phyloP scores from a whole-genome alignment of 2,797 vertebrate genomes.

The Enteromius unitaeniatus region DNA sequence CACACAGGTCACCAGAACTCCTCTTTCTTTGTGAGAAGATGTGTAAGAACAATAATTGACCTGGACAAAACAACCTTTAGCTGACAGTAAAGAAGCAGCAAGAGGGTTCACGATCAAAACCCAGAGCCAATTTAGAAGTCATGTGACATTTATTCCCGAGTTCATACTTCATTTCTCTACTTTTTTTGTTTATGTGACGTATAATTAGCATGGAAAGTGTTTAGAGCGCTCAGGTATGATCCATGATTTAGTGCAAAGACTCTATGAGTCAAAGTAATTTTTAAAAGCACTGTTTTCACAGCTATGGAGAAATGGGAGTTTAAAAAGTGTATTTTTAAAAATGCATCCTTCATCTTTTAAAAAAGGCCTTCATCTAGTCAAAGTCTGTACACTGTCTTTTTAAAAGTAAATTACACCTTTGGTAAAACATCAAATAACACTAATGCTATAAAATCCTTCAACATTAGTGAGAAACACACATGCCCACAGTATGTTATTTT shows the following conservation, averaged over 20 bases:
- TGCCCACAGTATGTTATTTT: constrained; percentile 12
- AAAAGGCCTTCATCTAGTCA: constrained; percentile 30
- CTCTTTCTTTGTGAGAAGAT: constrained; percentile 37
- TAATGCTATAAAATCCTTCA: background rate
- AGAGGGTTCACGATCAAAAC: constrained; percentile 39
- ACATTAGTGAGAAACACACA: constrained; percentile 10
- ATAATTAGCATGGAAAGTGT: constrained; percentile 28
- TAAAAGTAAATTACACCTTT: constrained; percentile 42
- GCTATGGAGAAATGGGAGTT: background rate
- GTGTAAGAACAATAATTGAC: constrained; percentile 9
- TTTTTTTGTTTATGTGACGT: constrained; percentile 25
- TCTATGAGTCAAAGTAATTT: constrained; percentile 35
- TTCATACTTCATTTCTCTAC: constrained; percentile 45
- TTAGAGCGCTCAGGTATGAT: constrained; percentile 4
- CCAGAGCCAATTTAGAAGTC: constrained; percentile 42
- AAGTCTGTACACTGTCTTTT: constrained; percentile 3
- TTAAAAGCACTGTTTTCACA: constrained; percentile 24
- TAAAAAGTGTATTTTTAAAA: constrained; percentile 5
- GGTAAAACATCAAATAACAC: constrained; percentile 46
- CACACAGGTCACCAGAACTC: constrained; percentile 13
- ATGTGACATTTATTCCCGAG: constrained; percentile 16
- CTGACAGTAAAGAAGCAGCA: constrained; percentile 10
- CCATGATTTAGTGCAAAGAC: constrained; percentile 59
- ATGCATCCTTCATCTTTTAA: constrained; percentile 10
- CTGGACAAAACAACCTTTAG: constrained; percentile 1